Base-by-base conservation (phyloP, 2,797 vertebrate genomes). In the Falco naumanni region DNA sequence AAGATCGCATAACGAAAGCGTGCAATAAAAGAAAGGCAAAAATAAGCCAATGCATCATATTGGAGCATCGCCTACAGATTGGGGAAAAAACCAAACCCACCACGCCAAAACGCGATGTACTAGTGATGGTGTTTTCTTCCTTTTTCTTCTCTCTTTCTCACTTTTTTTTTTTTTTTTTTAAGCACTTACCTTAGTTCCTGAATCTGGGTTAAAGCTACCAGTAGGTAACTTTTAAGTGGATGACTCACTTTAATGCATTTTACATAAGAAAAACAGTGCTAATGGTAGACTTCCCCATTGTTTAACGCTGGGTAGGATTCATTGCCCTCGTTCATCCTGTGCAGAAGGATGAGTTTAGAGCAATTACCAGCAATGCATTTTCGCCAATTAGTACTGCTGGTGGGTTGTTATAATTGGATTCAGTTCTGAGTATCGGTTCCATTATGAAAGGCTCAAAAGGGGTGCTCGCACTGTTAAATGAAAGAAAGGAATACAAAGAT, bases 181-280 rank as follows among this genome's bases (percentile, higher is more conserved):
- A 89, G n/a, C 65, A 17, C 11, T 80, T 82, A 39, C 54, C 56
- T 97, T 90, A 80, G 85, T 92, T 77, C 72, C 81, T 69, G 89
- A 96, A 97, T 95, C 89, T 93, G 81, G 90, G 95, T 92, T 94
- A 90, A 88, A 95, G 89, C 95, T 93, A 53, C 74, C 90, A 79
- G 84, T 85, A 91, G 95, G 90, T 95, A 97, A 97, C 89, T 94
- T 95, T 88, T 89, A 95, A 97, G 88, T 84, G 94, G 80, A 96
- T 97, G 97, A 97, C 90, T 97, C 96, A 96, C 94, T 97, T 96
- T 83, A 97, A 97, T 96, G 78, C 88, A 96, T 97, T 98, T 98
- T 97, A 97, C 94, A 80, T 97, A 97, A 97, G 96, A 96, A 97
- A 96, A 96, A 33, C 63, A 79, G 96, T 96, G 95, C 95, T 88